phyloP scores from a whole-genome alignment of 2,797 vertebrate species.

The Phalloptychus januarius region DNA sequence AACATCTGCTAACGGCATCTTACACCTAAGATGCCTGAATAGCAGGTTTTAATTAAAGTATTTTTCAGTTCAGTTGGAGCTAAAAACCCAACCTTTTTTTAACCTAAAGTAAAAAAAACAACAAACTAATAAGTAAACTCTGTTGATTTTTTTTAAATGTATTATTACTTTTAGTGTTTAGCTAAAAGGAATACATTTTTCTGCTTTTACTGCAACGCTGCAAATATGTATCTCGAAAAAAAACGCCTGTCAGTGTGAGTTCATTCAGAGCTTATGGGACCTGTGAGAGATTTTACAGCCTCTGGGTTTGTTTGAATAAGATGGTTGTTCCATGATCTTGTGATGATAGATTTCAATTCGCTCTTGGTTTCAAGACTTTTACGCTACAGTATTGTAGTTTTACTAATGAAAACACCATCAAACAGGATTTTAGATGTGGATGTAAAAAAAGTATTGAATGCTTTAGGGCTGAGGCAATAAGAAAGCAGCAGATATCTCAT shows the following conservation, averaged over 20 bases:
- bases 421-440: conserved; percentile 57
- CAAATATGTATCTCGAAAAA: neutral
- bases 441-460: conserved; percentile 36
- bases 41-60: neutral
- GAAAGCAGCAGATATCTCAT: conserved; percentile 25
- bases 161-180: neutral
- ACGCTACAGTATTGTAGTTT: conserved; percentile 61
- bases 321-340: conserved; percentile 65
- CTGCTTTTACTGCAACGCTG: neutral
- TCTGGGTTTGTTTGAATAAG: conserved; percentile 75
- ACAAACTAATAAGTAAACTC: neutral
- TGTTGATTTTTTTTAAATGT: neutral
- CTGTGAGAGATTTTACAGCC: conserved; percentile 47
- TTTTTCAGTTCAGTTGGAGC: neutral
- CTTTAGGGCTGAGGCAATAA: conserved; percentile 19
- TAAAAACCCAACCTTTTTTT: neutral
- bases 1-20: neutral
- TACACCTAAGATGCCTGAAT: neutral
- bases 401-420: conserved; percentile 68
- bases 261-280: conserved; percentile 55
- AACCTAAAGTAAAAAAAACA: too few relatives aligned
- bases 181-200: neutral
- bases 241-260: conserved; percentile 56
- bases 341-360: conserved; percentile 73
- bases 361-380: conserved; percentile 64